These are phyloP conservation scores for Nematolebias whitei DNA, from an alignment of 2,113 vertebrate species.

Conservation along the genomic window DNA sequence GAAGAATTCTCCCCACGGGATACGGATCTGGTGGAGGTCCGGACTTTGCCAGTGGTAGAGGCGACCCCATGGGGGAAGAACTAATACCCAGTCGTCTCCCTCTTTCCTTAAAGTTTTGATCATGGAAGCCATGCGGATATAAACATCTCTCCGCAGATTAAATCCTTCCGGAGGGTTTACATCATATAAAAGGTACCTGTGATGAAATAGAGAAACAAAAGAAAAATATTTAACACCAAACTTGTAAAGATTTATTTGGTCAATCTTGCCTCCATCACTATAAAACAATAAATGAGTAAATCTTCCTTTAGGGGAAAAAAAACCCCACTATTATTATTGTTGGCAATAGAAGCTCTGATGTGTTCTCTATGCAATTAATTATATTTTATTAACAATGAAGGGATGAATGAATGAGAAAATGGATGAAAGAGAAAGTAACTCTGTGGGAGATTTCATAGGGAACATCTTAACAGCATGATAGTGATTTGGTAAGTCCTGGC, in stretches of 20 bases:
- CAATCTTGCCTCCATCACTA: no score
- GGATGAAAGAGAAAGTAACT: neutral
- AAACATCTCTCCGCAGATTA: constrained; percentile 96
- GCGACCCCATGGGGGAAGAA: constrained; percentile 96
- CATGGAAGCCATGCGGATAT: constrained; percentile 90
- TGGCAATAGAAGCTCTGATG: neutral
- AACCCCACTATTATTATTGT: no score
- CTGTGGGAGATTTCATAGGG: neutral
- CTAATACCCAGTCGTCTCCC: constrained; percentile 90
- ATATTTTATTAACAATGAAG: neutral
- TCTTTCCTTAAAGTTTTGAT: constrained; percentile 87
- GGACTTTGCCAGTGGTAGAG: constrained; percentile 98
- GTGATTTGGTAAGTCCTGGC: rapidly evolving
- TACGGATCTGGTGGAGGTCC: constrained; percentile 86
- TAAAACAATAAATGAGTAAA: no score
- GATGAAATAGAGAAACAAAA: neutral
- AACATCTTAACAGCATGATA: neutral
- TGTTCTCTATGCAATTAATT: neutral
- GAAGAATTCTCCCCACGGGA: constrained; percentile 93
- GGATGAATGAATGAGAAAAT: neutral
- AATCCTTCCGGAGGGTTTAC: constrained; percentile 97
- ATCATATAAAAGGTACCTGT: constrained; percentile 93
- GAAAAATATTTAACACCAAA: neutral
- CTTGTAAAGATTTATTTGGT: no score
- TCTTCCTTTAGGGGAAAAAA: no score